phyloP scores from a whole-genome alignment of 2,888 invertebrate species.

The Hesperia comma region DNA sequence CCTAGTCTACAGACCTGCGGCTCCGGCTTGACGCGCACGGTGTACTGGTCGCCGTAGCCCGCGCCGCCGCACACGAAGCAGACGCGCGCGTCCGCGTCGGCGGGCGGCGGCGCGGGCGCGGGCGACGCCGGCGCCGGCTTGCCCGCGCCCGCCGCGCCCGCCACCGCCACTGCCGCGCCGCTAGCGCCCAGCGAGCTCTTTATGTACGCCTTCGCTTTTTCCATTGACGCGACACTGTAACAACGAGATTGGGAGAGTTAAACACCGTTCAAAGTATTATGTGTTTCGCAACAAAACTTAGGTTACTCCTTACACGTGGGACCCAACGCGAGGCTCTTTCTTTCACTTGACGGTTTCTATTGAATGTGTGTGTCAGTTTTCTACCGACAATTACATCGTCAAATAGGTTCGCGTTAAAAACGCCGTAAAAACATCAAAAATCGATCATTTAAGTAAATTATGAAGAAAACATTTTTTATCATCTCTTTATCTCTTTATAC shows the following conservation, averaged over 20 bases:
- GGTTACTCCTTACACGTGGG: too few species aligned
- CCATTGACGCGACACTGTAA: slow-evolving; percentile 71
- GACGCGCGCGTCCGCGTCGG: slow-evolving; percentile 69
- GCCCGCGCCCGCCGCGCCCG: slow-evolving; percentile 74
- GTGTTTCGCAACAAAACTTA: too few species aligned
- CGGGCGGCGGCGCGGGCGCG: slow-evolving; percentile 63
- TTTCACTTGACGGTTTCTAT: too few species aligned
- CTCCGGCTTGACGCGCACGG: slow-evolving; percentile 84
- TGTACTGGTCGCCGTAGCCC: slow-evolving; percentile 87
- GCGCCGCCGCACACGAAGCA: slow-evolving; percentile 90
- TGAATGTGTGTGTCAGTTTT: too few species aligned
- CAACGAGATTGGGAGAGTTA: slow-evolving; percentile 26
- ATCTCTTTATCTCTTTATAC: too few species aligned
- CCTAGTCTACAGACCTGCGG: slow-evolving; percentile 59
- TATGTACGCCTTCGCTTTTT: slow-evolving; percentile 88
- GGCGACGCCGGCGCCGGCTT: slow-evolving; percentile 86
- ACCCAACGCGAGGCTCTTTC: too few species aligned
- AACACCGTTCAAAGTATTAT: not conserved
- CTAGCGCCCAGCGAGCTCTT: slow-evolving; percentile 87
- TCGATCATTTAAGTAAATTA: too few species aligned
- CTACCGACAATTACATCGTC: too few species aligned
- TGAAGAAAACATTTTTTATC: too few species aligned
- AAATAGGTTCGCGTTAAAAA: too few species aligned
- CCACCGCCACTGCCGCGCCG: slow-evolving; percentile 81
- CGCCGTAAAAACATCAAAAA: too few species aligned